phyloP scores from a whole-genome alignment of 2,113 vertebrate genomes.

The Hypanus sabinus region DNA sequence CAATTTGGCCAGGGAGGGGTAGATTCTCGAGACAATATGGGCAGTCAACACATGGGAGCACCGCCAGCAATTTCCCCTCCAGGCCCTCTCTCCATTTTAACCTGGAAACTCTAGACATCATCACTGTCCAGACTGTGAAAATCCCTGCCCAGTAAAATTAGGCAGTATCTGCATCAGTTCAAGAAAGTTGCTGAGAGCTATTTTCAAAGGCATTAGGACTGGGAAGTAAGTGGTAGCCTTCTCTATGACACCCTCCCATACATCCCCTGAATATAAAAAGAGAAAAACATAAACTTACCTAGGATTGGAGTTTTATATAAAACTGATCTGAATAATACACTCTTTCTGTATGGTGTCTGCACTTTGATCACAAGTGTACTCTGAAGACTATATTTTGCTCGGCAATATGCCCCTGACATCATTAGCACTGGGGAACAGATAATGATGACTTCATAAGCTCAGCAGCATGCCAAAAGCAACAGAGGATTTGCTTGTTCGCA shows the following conservation, averaged over 20 bases:
- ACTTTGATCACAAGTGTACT: not conserved
- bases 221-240: no score
- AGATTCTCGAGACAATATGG: not conserved
- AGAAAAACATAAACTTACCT: not conserved
- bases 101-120: no score
- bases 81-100: no score
- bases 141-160: no score
- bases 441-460: not conserved
- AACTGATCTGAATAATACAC: not conserved
- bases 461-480: constrained; percentile 10
- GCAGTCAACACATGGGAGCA: no score
- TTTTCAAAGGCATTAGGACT: no score
- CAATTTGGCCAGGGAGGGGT: not conserved
- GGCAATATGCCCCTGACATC: not conserved
- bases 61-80: no score
- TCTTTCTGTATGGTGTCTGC: not conserved
- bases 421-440: not conserved
- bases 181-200: no score
- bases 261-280: not conserved
- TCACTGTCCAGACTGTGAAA: no score
- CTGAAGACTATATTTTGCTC: not conserved
- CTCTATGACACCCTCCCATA: no score
- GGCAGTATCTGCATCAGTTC: no score
- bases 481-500: constrained; percentile 9
- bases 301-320: no score